phyloP scores from a whole-genome alignment of 2,888 invertebrate genomes.

The Andrena camellia region DNA sequence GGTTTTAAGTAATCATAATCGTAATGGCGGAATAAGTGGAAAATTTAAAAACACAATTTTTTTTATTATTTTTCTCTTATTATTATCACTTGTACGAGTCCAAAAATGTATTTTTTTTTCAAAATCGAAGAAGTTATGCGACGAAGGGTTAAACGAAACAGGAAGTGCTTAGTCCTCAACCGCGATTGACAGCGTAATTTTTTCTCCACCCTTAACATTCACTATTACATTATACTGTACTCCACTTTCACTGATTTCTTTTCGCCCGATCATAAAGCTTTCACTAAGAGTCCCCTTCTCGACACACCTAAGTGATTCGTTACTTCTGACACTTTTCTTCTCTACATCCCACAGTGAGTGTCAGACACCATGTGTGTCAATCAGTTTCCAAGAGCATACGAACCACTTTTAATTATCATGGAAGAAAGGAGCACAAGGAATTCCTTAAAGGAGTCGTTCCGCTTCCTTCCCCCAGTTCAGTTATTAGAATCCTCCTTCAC shows the following conservation, averaged over 20 bases:
- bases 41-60: too few species aligned
- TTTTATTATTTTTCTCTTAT: too few species aligned
- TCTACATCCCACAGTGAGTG: background rate
- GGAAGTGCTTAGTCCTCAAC: background rate
- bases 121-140: too few species aligned
- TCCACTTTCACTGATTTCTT: constrained; percentile 39
- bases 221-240: background rate
- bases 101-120: too few species aligned
- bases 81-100: too few species aligned
- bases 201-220: background rate
- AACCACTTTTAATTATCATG: background rate
- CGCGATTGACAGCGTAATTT: constrained; percentile 2
- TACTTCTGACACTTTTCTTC: background rate
- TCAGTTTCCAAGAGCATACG: background rate
- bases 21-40: too few species aligned
- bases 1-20: too few species aligned
- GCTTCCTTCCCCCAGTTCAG: background rate
- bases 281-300: constrained; percentile 23
- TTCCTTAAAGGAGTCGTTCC: background rate
- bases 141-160: constrained; percentile 4
- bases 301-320: background rate
- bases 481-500: background rate
- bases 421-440: background rate
- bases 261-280: constrained; percentile 16
- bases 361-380: background rate